A percentile compares a stretch with the other conserved stretches of the same genome.
Evolutionary conservation across 2,797 vertebrate species (phyloP).

Genomic region (Sebastes goodei): DNA sequence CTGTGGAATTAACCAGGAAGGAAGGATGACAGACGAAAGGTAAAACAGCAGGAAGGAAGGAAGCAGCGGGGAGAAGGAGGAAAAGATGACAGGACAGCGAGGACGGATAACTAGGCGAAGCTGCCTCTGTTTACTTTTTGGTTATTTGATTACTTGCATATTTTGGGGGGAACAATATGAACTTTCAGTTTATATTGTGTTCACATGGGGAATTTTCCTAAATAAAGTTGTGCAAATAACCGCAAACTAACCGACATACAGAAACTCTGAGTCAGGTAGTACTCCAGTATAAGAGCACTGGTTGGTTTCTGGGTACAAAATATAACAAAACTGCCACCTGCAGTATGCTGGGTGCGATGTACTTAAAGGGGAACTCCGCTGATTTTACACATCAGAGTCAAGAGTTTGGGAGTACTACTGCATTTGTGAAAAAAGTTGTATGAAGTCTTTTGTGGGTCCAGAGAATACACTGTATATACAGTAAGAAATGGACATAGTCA

Average conservation of each 20-base stretch:
- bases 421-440: too few species aligned
- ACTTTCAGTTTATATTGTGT: neutral
- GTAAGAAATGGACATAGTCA: too few species aligned
- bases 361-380: too few species aligned
- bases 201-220: neutral
- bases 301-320: neutral
- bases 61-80: neutral
- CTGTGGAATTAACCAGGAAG: slow-evolving; percentile 62
- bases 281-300: neutral
- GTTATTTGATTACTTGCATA: neutral
- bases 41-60: slow-evolving; percentile 49
- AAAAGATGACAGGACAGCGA: neutral
- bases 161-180: neutral
- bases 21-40: slow-evolving; percentile 60
- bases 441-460: too few species aligned
- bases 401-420: too few species aligned
- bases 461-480: fast-evolving
- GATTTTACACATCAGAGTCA: too few species aligned
- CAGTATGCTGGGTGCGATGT: neutral
- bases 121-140: neutral
- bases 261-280: neutral
- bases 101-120: neutral
- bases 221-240: neutral
- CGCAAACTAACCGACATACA: neutral
- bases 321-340: neutral